Percentiles rank a stretch among this genome's conserved stretches.
Evolutionary conservation across 2,888 invertebrate genomes (phyloP).

Genomic region (Tenthredo distinguenda): DNA sequence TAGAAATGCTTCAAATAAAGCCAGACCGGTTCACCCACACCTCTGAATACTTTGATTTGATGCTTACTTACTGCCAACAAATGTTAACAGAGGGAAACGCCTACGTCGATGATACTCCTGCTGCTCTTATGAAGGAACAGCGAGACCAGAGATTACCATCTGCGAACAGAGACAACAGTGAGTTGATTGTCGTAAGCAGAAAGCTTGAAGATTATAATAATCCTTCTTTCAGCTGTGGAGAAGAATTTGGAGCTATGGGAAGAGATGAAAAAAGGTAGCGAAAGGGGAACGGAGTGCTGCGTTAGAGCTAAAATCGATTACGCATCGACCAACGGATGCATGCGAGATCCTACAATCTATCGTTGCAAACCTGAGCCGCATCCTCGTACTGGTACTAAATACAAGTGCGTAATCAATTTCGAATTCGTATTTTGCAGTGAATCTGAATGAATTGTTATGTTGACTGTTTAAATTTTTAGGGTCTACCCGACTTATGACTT

Average conservation of each 20-base stretch:
- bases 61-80: slow-evolving; percentile 93
- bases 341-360: slow-evolving; percentile 99
- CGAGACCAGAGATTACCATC: slow-evolving; percentile 94
- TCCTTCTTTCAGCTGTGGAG: slow-evolving; percentile 83
- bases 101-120: slow-evolving; percentile 97
- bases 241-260: slow-evolving; percentile 95
- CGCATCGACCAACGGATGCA: slow-evolving; percentile 96
- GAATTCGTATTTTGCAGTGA: slow-evolving; percentile 20
- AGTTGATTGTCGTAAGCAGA: slow-evolving; percentile 70
- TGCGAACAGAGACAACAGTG: slow-evolving; percentile 90
- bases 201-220: neutral
- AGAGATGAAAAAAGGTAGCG: slow-evolving; percentile 94
- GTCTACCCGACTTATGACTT: slow-evolving; percentile 99
- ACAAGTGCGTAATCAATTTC: slow-evolving; percentile 85
- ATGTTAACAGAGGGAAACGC: slow-evolving; percentile 94
- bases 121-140: slow-evolving; percentile 96
- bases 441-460: slow-evolving; percentile 20
- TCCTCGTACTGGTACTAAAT: slow-evolving; percentile 95
- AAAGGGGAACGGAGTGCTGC: slow-evolving; percentile 91
- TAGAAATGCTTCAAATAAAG: slow-evolving; percentile 93
- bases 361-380: slow-evolving; percentile 98
- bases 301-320: slow-evolving; percentile 99
- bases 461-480: slow-evolving; percentile 79
- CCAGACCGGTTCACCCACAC: slow-evolving; percentile 97
- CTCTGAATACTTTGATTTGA: slow-evolving; percentile 97